Percentiles rank a stretch among this genome's conserved stretches.
Evolutionary conservation across 2,888 invertebrate species (phyloP).

Genomic region (Chrysolina americana): DNA sequence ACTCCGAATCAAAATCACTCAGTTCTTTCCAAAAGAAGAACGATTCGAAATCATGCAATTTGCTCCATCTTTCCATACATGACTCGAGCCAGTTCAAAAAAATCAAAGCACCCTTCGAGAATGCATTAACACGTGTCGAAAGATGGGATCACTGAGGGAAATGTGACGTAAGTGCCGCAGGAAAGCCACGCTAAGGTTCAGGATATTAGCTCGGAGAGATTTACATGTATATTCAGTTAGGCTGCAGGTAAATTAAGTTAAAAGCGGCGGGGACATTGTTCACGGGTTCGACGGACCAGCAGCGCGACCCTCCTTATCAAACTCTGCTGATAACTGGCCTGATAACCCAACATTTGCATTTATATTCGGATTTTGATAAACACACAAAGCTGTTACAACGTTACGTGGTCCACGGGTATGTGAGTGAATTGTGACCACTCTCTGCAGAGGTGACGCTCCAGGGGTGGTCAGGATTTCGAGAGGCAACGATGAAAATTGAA

Average conservation of each 20-base stretch:
- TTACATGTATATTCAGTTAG: conserved; percentile 67
- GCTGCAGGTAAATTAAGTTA: conserved; percentile 67
- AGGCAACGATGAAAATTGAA: too few relatives aligned
- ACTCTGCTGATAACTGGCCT: conserved; percentile 61
- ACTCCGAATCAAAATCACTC: too few relatives aligned
- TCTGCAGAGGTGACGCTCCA: conserved; percentile 29
- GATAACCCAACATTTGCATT: conserved; percentile 66
- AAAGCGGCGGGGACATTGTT: conserved; percentile 66
- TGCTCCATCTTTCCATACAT: not conserved
- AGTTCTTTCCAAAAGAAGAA: not conserved
- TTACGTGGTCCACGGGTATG: conserved; percentile 43
- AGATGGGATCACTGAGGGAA: conserved; percentile 47
- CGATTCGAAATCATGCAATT: not conserved
- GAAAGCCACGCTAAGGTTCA: conserved; percentile 47
- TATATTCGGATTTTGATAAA: conserved; percentile 67
- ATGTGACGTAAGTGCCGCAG: conserved; percentile 49
- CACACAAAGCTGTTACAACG: conserved; percentile 62
- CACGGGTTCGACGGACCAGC: conserved; percentile 59
- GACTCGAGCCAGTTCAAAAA: not conserved
- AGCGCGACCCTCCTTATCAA: conserved; percentile 56
- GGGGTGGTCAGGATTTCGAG: not conserved
- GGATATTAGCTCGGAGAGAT: conserved; percentile 58
- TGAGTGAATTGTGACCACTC: conserved; percentile 44
- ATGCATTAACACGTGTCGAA: conserved; percentile 51
- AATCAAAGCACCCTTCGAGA: conserved; percentile 43